These are phyloP conservation scores for Tetrao urogallus DNA, from an alignment of 2,113 vertebrate genomes.

Conservation along the genomic window DNA sequence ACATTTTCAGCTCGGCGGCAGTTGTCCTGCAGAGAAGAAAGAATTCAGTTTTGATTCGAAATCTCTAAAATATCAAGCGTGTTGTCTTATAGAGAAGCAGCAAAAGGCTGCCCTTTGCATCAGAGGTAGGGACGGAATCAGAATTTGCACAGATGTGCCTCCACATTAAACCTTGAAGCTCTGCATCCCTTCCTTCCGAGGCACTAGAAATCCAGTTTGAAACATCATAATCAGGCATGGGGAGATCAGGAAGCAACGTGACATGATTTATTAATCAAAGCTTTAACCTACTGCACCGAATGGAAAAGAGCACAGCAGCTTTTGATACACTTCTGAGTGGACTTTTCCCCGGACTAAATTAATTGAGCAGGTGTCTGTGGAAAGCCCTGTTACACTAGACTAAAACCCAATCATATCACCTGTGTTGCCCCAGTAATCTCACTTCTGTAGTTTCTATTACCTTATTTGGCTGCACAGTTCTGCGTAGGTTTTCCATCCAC, in stretches of 20 bases:
- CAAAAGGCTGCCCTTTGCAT: background rate
- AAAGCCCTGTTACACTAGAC: slow-evolving; percentile 6
- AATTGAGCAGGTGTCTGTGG: slow-evolving; percentile 17
- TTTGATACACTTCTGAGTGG: background rate
- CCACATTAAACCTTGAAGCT: background rate
- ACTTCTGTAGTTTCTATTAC: slow-evolving; percentile 73
- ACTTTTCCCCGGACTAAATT: slow-evolving; percentile 30
- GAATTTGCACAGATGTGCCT: background rate
- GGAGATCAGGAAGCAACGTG: rapidly evolving
- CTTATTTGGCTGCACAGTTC: slow-evolving; percentile 96
- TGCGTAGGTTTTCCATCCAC: slow-evolving; percentile 98
- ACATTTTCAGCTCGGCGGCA: slow-evolving; percentile 90
- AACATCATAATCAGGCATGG: background rate
- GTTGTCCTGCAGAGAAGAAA: slow-evolving; percentile 86
- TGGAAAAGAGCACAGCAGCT: background rate
- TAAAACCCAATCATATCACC: slow-evolving; percentile 38
- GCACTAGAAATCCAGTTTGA: background rate
- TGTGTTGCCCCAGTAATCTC: background rate
- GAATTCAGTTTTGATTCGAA: background rate
- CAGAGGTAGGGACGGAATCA: background rate
- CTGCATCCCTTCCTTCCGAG: background rate
- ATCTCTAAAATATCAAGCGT: background rate
- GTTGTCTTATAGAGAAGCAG: background rate
- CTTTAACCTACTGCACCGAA: background rate
- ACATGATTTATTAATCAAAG: background rate